Evolutionary conservation across 2,797 vertebrate species (phyloP), one percentile per base, ranked within the genome.

Genomic region (Balearica regulorum): DNA sequence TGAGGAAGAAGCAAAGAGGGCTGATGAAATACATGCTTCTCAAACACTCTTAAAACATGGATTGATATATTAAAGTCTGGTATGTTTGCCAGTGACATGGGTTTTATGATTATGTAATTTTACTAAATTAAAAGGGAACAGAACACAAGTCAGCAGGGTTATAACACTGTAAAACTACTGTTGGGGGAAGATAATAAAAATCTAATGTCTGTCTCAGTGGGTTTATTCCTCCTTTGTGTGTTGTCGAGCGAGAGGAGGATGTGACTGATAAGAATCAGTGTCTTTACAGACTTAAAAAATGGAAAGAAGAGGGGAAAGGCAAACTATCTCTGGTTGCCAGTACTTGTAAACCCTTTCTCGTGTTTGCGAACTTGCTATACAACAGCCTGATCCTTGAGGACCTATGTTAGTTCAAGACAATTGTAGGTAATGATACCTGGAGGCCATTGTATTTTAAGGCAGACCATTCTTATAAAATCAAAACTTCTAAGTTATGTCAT

Each of bases 151-250:
- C 54, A 73, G 51, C 35, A 70, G 53, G 41, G 31, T 78, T 86
- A 13, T 54, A 53, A 44, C 13, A 16, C 39, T 68, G 8, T 82
- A 82, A 88, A 92, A 13, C 20, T 14, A 10, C 28, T 41, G 13
- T 16, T 46, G 60, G 37, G 46, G 33, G 18, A 75, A 91, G 61
- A 44, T 53, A 39, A 75, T 76, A 5, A 94, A 82, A 84, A 28
- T 9, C 1, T 12, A 43, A 16, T 44, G 26, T 60, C 18, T 83
- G 12, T 68, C 20, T 82, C 0, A 0, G 19, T 64, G 44, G 26
- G 31, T 90, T 68, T 68, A 65, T 82, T 89, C 35, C 22, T 82
- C 7, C 11, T 41, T 83, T 90, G 68, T 55, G 2, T 41, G 8
- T 10, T 76, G 11, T 73, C 39, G 48, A 66, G 14, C 33, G 16